Conservation (phyloP, 1,140 invertebrate species). For the Pseudomyrmex flavicornis region DNA sequence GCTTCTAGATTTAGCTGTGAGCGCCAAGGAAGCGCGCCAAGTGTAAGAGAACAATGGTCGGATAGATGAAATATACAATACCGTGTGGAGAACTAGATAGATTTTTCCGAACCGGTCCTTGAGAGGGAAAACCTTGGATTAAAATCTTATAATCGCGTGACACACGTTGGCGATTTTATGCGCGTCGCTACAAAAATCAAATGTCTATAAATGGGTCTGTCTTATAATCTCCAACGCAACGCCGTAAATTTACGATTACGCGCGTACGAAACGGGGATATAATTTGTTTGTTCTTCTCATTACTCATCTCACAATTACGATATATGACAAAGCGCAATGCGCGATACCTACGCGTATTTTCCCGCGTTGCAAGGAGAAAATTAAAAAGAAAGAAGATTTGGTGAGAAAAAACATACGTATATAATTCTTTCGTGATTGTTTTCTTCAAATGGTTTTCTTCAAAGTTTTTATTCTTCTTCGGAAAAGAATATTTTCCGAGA, state of each 20-base stretch:
- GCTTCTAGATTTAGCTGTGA: conserved; percentile 25
- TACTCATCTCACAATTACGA: not conserved
- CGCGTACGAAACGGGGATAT: not conserved
- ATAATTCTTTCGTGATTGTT: too few species aligned
- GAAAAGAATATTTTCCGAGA: too few species aligned
- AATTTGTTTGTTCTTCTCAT: not conserved
- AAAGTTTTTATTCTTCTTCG: too few species aligned
- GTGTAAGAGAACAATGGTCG: not conserved
- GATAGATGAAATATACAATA: not conserved
- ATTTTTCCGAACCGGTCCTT: not conserved
- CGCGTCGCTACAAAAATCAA: not conserved
- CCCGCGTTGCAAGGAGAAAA: not conserved
- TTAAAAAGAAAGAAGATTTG: not conserved
- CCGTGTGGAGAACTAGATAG: not conserved
- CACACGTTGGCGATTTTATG: conserved; percentile 8
- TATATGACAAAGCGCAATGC: not conserved
- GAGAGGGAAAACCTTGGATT: not conserved
- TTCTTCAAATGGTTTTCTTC: too few species aligned
- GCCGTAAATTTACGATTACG: not conserved
- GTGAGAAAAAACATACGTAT: not conserved
- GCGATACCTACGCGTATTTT: too few species aligned
- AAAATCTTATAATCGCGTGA: not conserved
- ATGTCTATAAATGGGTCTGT: conserved; percentile 14
- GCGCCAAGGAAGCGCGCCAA: not conserved
- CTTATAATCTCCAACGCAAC: conserved; percentile 15